A percentile compares a stretch with the other conserved stretches of the same genome.
Evolutionary conservation across 2,113 vertebrate genomes (phyloP).

Genomic region (Trichechus manatus): DNA sequence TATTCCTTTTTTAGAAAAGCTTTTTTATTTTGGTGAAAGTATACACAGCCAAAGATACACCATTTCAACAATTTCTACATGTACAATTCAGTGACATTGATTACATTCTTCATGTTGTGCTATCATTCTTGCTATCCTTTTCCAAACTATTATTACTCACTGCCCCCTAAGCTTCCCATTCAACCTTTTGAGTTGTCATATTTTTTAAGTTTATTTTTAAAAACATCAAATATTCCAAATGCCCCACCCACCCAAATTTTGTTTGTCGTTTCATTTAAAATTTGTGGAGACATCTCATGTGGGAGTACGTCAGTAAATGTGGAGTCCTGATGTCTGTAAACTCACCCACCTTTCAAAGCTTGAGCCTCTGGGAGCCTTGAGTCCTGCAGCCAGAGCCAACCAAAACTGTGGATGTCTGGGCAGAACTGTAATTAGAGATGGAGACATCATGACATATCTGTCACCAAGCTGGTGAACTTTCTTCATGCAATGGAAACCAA

Average conservation of each 20-base stretch:
- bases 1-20: no score
- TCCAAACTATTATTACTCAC: no score
- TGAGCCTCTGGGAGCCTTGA: background rate
- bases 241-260: background rate
- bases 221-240: background rate
- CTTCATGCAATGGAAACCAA: background rate
- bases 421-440: background rate
- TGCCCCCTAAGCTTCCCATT: no score
- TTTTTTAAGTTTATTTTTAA: no score
- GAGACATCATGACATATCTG: background rate
- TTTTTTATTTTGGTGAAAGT: no score
- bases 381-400: background rate
- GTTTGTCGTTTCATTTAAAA: background rate
- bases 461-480: background rate
- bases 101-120: no score
- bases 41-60: no score
- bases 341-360: background rate
- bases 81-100: no score
- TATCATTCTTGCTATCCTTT: no score
- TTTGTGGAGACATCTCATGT: background rate
- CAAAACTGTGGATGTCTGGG: background rate
- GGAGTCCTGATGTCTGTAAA: background rate
- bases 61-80: no score
- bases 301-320: background rate
- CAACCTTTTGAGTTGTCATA: no score